A percentile compares a stretch with the other conserved stretches of the same genome.
Conservation (phyloP, 2,888 invertebrate species). For the Ormyrus labotus region DNA sequence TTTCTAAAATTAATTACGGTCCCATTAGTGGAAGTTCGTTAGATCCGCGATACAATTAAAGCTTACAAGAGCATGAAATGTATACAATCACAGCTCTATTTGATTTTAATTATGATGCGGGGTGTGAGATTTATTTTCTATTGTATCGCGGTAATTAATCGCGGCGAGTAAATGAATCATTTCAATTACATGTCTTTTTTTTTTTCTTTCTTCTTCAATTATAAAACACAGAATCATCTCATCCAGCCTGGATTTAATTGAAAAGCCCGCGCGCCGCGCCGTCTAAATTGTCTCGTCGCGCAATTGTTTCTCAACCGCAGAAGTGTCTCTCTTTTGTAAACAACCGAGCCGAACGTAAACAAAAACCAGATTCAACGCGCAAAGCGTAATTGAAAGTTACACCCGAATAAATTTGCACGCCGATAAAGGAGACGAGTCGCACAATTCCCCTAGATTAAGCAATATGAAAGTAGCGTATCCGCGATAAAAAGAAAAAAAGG, state of each 20-base stretch:
- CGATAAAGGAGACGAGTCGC: no score
- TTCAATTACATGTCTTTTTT: slow-evolving; percentile 4
- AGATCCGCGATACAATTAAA: slow-evolving; percentile 36
- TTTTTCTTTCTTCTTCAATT: not conserved
- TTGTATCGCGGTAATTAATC: slow-evolving; percentile 22
- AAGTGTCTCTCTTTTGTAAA: not conserved
- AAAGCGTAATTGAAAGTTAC: no score
- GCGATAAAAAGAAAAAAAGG: no score
- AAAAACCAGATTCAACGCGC: not conserved
- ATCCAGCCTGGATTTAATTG: no score
- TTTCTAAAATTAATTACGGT: slow-evolving; percentile 49
- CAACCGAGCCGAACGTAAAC: not conserved
- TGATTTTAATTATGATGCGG: slow-evolving; percentile 38
- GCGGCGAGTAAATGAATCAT: not conserved
- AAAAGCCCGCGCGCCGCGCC: no score
- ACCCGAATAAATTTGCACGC: no score
- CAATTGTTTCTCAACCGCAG: not conserved
- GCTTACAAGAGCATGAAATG: slow-evolving; percentile 24
- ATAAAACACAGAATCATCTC: no score
- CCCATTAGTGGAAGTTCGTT: slow-evolving; percentile 28
- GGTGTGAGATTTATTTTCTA: slow-evolving; percentile 6
- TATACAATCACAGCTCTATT: slow-evolving; percentile 33
- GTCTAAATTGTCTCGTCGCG: no score
- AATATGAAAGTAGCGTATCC: no score
- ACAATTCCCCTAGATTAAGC: no score